Evolutionary conservation across 1,140 invertebrate species (phyloP), one percentile per base, ranked within the genome.

Genomic region (Papilio glaucus): DNA sequence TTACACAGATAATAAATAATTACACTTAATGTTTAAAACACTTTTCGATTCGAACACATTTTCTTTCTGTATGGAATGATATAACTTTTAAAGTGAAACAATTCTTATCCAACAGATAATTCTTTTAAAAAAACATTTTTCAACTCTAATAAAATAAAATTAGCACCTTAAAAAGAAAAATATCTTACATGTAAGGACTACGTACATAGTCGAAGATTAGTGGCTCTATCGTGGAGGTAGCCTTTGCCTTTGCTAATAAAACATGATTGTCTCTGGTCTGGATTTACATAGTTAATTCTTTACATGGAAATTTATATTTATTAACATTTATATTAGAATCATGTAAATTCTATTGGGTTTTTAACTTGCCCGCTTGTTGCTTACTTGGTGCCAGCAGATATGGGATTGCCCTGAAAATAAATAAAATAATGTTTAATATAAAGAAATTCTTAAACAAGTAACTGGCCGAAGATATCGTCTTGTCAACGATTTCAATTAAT

Each of bases 381-480:
- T 61, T 72, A 63, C 26, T 71, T 73, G 41, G 73, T 73, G 71
- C 62, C 62, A 37, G 29, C 33, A 18, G 37, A 38, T 33, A 67
- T 42, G 67, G 74, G 57, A 53, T 79, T 76, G n/a, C 77, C 77
- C 77, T 79, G 77, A 5, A 79, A 79, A 72, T 41, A 53, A 74
- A 74, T 33, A 33, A 39, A 42, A 29, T 3, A 26, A 33, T n/a
- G 49, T 45, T 42, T 68, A 65, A 8, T 45, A 29, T 6, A 37
- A 57, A 33, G 6, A 33, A 33, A 33, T n/a, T n/a, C n/a, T n/a
- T n/a, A n/a, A n/a, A n/a, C n/a, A 33, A 33, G 6, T 33, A 33
- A 33, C 6, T 33, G 29, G 6, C 29, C 29, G 6, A 3, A 33
- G 29, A 33, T 33, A 6, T 3, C 29, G 6, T 33, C 29, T 33